Base-by-base conservation (phyloP, 1,140 invertebrate species). In the Drosophila navojoa region DNA sequence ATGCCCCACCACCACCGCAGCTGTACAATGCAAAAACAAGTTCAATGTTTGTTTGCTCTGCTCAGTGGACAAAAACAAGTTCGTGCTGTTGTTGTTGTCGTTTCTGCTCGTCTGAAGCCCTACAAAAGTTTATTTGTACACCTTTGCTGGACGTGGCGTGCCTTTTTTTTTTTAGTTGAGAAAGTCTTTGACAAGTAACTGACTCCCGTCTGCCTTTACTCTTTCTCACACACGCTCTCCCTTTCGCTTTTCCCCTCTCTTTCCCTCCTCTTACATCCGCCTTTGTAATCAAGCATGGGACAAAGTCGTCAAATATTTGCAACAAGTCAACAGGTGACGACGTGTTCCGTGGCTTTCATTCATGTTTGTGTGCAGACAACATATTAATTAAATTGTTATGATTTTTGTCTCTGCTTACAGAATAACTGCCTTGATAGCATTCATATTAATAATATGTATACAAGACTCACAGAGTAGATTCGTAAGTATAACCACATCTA, bases 381-480 rank as follows among this genome's bases (percentile, higher is more conserved):
- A 63, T 79, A 76, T 79, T 79, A 35, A 89, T 79, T 79, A 76
- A 79, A 50, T 54, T 47, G 6, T 47, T 19, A 52, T 6, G 44
- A 22, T 22, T 42, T 13, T 52, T 44, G 44, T 55, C 6, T 47
- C 54, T 47, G 32, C 32, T 91, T 92, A 3, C 79, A 92, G 91
- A 80, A 81, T 90, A 85, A 84, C 91, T 79, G 90, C 90, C 81
- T 91, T 92, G 81, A 66, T 91, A 85, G 75, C 79, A 81, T 92
- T 92, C 75, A 78, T 92, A 55, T 59, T 92, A 54, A 71, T 89
- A 38, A 69, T 84, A 40, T 76, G 73, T 64, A 69, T 92, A 59
- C 77, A 81, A 42, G 58, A 74, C 22, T 80, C 91, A 63, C 79
- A 91, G 19, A 81, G 91, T 53, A 89, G 90, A 92, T 91, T 90